Conservation (phyloP, 2,797 vertebrate species). For the Morelia viridis region DNA sequence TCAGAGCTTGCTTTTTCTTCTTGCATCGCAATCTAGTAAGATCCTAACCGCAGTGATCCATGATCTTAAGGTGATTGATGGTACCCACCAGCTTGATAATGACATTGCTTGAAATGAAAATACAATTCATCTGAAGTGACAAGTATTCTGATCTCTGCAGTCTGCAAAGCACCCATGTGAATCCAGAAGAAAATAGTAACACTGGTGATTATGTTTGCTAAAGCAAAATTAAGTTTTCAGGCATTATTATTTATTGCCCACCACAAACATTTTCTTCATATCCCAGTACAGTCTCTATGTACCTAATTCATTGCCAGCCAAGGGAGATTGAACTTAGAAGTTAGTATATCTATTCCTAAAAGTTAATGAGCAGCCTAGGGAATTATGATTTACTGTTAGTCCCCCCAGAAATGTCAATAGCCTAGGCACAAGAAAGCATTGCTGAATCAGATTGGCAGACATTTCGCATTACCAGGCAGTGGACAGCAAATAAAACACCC, state of each 20-base stretch:
- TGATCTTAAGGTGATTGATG: slow-evolving; percentile 68
- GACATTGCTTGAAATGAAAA: slow-evolving; percentile 69
- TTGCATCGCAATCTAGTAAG: slow-evolving; percentile 46
- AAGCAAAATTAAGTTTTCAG: slow-evolving; percentile 60
- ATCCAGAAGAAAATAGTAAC: slow-evolving; percentile 48
- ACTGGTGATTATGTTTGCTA: slow-evolving; percentile 51
- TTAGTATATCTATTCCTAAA: slow-evolving; percentile 82
- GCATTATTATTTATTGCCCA: slow-evolving; percentile 59
- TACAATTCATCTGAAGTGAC: slow-evolving; percentile 66
- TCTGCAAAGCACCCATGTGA: slow-evolving; percentile 47
- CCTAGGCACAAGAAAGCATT: slow-evolving; percentile 72
- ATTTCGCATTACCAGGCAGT: slow-evolving; percentile 59
- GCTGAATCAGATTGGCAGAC: slow-evolving; percentile 65
- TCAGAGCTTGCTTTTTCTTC: slow-evolving; percentile 42
- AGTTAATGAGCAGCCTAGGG: slow-evolving; percentile 88
- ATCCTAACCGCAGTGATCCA: slow-evolving; percentile 58
- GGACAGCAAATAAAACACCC: slow-evolving; percentile 67
- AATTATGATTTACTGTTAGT: slow-evolving; percentile 84
- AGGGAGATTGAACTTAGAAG: slow-evolving; percentile 59
- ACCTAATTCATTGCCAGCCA: slow-evolving; percentile 58
- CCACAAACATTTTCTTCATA: slow-evolving; percentile 44
- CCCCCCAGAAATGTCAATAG: slow-evolving; percentile 84
- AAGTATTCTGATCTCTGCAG: slow-evolving; percentile 64
- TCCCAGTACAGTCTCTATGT: slow-evolving; percentile 33
- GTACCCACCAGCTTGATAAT: slow-evolving; percentile 62